phyloP scores from a whole-genome alignment of 2,888 invertebrate species.

The Laothoe populi region DNA sequence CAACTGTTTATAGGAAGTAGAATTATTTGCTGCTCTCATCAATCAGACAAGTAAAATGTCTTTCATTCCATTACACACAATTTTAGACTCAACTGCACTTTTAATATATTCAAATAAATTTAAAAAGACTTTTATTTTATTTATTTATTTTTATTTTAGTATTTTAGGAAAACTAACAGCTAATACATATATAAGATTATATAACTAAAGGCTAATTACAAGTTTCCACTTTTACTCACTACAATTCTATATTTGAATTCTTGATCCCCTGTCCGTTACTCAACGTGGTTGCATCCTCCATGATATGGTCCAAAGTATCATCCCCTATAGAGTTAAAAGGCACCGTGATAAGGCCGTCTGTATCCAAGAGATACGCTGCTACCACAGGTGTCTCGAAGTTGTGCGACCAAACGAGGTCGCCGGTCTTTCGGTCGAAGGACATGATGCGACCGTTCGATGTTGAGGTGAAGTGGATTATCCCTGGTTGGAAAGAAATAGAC shows the following conservation, averaged over 20 bases:
- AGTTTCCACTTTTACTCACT: too few relatives aligned
- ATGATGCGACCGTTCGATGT: slow-evolving; percentile 94
- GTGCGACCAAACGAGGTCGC: slow-evolving; percentile 93
- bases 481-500: slow-evolving; percentile 68
- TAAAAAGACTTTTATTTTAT: too few relatives aligned
- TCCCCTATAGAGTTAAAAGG: slow-evolving; percentile 96
- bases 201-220: too few relatives aligned
- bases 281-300: slow-evolving; percentile 83
- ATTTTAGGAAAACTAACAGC: too few relatives aligned
- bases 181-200: too few relatives aligned
- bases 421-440: slow-evolving; percentile 92
- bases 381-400: slow-evolving; percentile 96
- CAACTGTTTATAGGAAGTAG: too few relatives aligned
- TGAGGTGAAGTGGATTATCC: slow-evolving; percentile 94
- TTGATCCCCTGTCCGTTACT: slow-evolving; percentile 85
- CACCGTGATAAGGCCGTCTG: slow-evolving; percentile 91
- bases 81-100: too few relatives aligned
- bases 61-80: too few relatives aligned
- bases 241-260: slow-evolving; percentile 85
- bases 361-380: slow-evolving; percentile 92
- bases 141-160: too few relatives aligned
- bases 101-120: too few relatives aligned
- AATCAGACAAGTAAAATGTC: too few relatives aligned
- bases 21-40: too few relatives aligned
- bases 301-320: slow-evolving; percentile 90